Base-by-base conservation (phyloP, 23 tunicate genomes). In the Phallusia fumigata region DNA sequence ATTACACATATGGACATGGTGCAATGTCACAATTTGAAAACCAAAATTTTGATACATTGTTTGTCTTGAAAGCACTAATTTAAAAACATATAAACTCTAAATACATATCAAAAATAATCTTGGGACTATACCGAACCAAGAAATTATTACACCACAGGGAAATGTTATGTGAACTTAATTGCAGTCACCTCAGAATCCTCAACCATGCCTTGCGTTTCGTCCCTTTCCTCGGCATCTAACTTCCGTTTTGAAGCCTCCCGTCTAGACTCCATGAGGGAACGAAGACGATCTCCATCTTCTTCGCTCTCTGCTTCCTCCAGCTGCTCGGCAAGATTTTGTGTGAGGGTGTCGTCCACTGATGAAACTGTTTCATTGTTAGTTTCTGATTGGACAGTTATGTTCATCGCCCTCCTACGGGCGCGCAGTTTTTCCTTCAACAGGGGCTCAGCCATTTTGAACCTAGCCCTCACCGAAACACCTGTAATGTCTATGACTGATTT, bases 361-460 rank as follows among this genome's bases (percentile, higher is more conserved):
- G 51, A 52, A 16, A 30, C 52, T 18, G 44, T 51, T 30, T 28
- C 47, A 35, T 34, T 44, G 52, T 36, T 40, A 1, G 16, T 35
- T 0, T 76, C 45, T 28, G 88, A 77, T 53, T 79, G 79, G 64
- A 80, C 30, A 6, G 93, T 84, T 1, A 74, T 36, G 72, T 84
- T 76, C 93, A 89, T 89, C 3, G 88, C 88, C 75, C 76, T 28
- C 18, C 93, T 35, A 33, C 88, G 87, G 52, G 87, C 88, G 15
- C 81, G 76, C 22, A 89, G 76, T 30, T 83, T 83, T 28, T 84
- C 79, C 75, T 76, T 80, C 19, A 89, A 44, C 51, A 35, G 28
- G 28, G 69, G 26, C 5, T 58, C 69, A 24, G 69, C 69, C 69
- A 58, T 58, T 21, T 58, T 58, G 69, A 16, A 22, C 69, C 47